Conservation (phyloP, 1,140 invertebrate species). For the Trichonephila inaurata region DNA sequence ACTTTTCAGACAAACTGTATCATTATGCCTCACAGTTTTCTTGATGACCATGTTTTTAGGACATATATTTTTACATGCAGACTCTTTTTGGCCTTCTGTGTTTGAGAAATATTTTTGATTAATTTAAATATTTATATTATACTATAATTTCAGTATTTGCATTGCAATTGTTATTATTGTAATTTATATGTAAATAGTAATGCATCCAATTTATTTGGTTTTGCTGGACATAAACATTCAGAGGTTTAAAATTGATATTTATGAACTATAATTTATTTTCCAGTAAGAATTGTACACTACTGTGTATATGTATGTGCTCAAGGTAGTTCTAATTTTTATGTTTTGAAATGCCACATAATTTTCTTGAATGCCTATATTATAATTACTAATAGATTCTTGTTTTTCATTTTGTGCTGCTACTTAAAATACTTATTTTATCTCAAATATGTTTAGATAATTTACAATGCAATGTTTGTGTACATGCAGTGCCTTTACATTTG, state of each 20-base stretch:
- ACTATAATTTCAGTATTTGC: not conserved
- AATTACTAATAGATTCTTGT: not conserved
- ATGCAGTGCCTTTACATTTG: constrained; percentile 16
- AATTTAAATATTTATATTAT: not conserved
- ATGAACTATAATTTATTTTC: not conserved
- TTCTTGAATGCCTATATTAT: not conserved
- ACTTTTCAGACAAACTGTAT: constrained; percentile 18
- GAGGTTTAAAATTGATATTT: not conserved
- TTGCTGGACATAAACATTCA: not conserved
- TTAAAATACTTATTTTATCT: not conserved
- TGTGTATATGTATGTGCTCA: not conserved
- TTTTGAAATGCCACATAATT: not conserved
- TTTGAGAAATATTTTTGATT: constrained; percentile 25
- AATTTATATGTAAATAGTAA: not conserved
- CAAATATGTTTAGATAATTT: not conserved
- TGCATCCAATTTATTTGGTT: not conserved
- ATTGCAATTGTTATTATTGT: not conserved
- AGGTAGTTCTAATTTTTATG: not conserved
- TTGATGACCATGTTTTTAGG: constrained; percentile 1
- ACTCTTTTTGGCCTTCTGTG: constrained; percentile 1
- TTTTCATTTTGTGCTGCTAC: not conserved
- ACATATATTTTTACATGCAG: constrained; percentile 6
- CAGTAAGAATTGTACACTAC: not conserved
- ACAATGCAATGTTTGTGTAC: not conserved
- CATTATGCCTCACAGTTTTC: constrained; percentile 26